These are phyloP conservation scores for Spilosoma lubricipeda DNA, from an alignment of 2,888 invertebrate genomes.

Conservation along the genomic window DNA sequence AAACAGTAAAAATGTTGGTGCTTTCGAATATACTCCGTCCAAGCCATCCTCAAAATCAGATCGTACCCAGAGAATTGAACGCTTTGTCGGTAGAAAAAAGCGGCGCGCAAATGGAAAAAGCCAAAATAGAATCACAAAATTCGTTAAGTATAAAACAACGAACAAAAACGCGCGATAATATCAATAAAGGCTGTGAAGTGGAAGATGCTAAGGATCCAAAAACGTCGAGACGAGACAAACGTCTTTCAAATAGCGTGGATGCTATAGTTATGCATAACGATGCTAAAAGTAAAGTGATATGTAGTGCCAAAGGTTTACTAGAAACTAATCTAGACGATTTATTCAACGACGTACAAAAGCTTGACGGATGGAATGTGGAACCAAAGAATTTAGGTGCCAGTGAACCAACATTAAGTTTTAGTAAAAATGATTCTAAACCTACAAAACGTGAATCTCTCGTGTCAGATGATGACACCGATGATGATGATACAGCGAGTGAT, in stretches of 20 bases:
- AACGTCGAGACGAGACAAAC: constrained; percentile 68
- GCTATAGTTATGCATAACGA: constrained; percentile 74
- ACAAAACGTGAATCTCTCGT: constrained; percentile 75
- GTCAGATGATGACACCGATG: constrained; percentile 78
- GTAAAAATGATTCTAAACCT: constrained; percentile 62
- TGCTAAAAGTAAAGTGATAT: constrained; percentile 81
- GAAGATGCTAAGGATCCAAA: constrained; percentile 60
- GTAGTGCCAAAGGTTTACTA: constrained; percentile 86
- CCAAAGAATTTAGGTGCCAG: constrained; percentile 79
- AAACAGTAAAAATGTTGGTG: constrained; percentile 84
- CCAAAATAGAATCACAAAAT: constrained; percentile 66
- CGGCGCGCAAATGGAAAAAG: constrained; percentile 56
- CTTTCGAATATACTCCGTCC: constrained; percentile 82
- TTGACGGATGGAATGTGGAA: constrained; percentile 71
- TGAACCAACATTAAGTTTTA: constrained; percentile 77
- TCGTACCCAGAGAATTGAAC: constrained; percentile 65
- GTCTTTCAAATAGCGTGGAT: constrained; percentile 79
- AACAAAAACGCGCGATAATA: constrained; percentile 74
- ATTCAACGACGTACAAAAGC: constrained; percentile 74
- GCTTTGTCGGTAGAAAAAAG: constrained; percentile 59
- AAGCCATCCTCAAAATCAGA: constrained; percentile 73
- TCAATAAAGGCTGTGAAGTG: constrained; percentile 60
- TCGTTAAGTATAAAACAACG: constrained; percentile 74
- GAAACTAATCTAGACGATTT: constrained; percentile 84
- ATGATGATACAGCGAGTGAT: constrained; percentile 76